Conservation (phyloP, 1,140 invertebrate species). For the Forficula auricularia region DNA sequence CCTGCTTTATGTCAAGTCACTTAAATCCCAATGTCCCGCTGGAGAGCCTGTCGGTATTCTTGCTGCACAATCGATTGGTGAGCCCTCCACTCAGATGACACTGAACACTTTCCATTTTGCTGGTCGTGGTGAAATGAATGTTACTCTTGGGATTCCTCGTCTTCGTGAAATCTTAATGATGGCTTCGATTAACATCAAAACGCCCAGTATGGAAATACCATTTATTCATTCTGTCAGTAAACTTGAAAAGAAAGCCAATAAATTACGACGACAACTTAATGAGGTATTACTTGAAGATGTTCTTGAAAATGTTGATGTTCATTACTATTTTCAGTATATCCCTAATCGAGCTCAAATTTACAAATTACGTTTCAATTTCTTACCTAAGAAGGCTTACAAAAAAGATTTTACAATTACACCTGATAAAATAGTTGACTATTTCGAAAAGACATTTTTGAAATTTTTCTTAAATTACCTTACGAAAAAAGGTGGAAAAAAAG, state of each 20-base stretch:
- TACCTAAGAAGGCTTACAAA: constrained; percentile 53
- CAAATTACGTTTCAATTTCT: constrained; percentile 47
- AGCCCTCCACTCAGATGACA: constrained; percentile 99
- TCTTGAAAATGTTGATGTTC: constrained; percentile 51
- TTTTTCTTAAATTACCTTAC: constrained; percentile 32
- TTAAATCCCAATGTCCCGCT: constrained; percentile 60
- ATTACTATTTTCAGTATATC: constrained; percentile 35
- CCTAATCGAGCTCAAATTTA: constrained; percentile 33
- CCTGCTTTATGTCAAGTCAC: constrained; percentile 57
- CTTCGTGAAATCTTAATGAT: constrained; percentile 94
- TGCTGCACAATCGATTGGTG: constrained; percentile 89
- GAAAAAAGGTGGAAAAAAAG: not conserved
- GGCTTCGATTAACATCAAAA: constrained; percentile 79
- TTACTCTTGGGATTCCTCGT: constrained; percentile 92
- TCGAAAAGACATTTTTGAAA: constrained; percentile 43
- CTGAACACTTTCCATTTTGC: constrained; percentile 99
- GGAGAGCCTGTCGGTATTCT: constrained; percentile 93
- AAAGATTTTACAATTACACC: constrained; percentile 50
- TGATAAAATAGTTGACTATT: constrained; percentile 44
- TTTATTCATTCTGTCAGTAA: constrained; percentile 36
- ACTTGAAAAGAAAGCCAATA: constrained; percentile 43
- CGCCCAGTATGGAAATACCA: constrained; percentile 89
- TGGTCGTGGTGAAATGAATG: constrained; percentile 98
- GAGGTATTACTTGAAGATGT: constrained; percentile 62
- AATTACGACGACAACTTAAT: constrained; percentile 48